Evolutionary conservation across 2,797 vertebrate genomes (phyloP).

Genomic region (Aselliscus stoliczkanus): DNA sequence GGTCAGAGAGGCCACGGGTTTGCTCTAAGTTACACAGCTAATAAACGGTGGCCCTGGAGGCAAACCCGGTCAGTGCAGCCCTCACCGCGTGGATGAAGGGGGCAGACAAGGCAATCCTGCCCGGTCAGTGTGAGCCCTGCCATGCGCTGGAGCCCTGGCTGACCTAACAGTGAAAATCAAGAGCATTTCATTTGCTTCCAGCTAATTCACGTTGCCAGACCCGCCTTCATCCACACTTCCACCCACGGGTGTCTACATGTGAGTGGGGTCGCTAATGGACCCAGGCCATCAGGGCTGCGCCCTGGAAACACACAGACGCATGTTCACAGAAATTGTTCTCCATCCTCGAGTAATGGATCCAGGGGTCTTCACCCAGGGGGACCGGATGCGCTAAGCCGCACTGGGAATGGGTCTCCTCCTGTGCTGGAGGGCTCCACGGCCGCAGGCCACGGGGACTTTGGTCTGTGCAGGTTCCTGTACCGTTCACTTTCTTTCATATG

Average conservation of each 20-base stretch:
- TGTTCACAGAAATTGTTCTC: background rate
- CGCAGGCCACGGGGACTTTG: too few relatives aligned
- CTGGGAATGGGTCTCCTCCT: too few relatives aligned
- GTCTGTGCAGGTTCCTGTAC: too few relatives aligned
- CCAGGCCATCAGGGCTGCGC: background rate
- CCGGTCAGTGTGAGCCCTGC: too few relatives aligned
- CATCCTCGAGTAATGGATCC: background rate
- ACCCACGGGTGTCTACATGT: background rate
- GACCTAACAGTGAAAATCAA: background rate
- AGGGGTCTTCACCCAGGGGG: background rate
- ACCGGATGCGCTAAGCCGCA: background rate
- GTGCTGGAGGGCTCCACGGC: too few relatives aligned
- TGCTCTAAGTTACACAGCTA: background rate
- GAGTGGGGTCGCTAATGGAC: background rate
- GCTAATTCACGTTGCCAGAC: background rate
- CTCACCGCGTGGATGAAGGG: too few relatives aligned
- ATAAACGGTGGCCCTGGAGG: fast-evolving
- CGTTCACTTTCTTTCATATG: too few relatives aligned
- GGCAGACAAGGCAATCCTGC: background rate
- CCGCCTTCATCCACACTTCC: background rate
- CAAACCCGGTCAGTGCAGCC: fast-evolving
- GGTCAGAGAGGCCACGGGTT: background rate
- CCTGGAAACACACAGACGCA: background rate
- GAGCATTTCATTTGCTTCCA: background rate
- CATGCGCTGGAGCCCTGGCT: fast-evolving